Percentiles rank a stretch among this genome's conserved stretches.
These are phyloP conservation scores for Standfussiana lucernea DNA, from an alignment of 2,888 invertebrate species.

Conservation along the genomic window DNA sequence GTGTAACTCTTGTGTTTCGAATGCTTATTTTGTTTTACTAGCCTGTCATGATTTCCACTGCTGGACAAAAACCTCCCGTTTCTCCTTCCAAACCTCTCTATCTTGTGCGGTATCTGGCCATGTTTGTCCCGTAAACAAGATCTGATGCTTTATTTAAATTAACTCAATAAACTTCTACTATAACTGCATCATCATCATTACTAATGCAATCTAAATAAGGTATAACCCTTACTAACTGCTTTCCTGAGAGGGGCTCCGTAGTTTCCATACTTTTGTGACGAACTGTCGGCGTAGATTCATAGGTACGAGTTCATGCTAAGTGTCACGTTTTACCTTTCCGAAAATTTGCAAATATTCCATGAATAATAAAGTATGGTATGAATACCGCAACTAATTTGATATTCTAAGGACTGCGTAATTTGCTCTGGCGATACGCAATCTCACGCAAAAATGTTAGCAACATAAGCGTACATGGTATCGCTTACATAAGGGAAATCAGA, in stretches of 20 bases:
- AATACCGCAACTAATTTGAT: constrained; percentile 52
- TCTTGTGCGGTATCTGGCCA: too few species aligned
- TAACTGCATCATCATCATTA: constrained; percentile 31
- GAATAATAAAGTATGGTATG: neutral
- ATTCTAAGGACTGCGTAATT: constrained; percentile 49
- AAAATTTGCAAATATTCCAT: constrained; percentile 2
- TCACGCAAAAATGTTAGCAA: constrained; percentile 64
- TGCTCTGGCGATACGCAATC: constrained; percentile 57
- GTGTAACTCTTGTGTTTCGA: neutral
- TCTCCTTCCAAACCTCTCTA: too few species aligned
- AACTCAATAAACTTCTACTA: neutral
- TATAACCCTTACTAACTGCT: constrained; percentile 23
- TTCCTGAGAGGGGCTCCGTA: constrained; percentile 19
- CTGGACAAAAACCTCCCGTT: too few species aligned
- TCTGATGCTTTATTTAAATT: too few species aligned
- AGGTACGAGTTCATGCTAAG: constrained; percentile 16
- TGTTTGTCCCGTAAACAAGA: too few species aligned
- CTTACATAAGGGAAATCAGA: constrained; percentile 78
- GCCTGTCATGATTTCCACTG: too few species aligned
- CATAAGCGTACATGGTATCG: constrained; percentile 64
- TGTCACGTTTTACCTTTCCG: constrained; percentile 34
- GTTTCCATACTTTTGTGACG: constrained; percentile 39
- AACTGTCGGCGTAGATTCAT: constrained; percentile 4
- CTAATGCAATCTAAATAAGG: constrained; percentile 14
- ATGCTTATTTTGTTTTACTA: too few species aligned